Conservation (phyloP, 2,888 invertebrate species). For the Dynastes tityus region DNA sequence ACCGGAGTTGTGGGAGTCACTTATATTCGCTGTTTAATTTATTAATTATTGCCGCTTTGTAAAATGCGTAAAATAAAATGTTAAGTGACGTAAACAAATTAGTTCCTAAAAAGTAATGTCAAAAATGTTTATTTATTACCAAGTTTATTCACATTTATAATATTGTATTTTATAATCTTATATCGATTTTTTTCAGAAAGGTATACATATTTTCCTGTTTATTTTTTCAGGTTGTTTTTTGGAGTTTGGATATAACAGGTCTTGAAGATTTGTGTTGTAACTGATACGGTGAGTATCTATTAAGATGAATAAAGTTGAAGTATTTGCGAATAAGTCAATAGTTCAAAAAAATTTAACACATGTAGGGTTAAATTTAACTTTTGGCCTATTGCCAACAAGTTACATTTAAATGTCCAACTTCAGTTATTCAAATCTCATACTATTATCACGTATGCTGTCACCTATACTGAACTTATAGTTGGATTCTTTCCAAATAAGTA, state of each 20-base stretch:
- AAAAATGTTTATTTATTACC: conserved; percentile 26
- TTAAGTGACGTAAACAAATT: conserved; percentile 65
- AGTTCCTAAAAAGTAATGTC: conserved; percentile 51
- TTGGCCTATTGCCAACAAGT: conserved; percentile 61
- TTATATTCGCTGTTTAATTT: too few species aligned
- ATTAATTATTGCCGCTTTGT: neutral
- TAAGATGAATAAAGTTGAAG: conserved; percentile 29
- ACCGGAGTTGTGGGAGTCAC: too few species aligned
- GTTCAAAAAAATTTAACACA: conserved; percentile 58
- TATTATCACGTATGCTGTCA: conserved; percentile 51
- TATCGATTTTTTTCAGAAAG: conserved; percentile 10
- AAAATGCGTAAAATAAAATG: neutral
- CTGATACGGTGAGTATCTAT: conserved; percentile 62
- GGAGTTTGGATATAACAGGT: conserved; percentile 56
- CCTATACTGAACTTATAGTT: conserved; percentile 53
- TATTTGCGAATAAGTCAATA: conserved; percentile 42
- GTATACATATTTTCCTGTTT: conserved; percentile 5
- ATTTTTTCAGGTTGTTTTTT: conserved; percentile 50
- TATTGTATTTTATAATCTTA: conserved; percentile 8
- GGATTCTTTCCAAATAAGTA: conserved; percentile 48
- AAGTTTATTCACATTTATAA: conserved; percentile 8
- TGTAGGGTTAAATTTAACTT: conserved; percentile 65
- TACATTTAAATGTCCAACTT: conserved; percentile 51
- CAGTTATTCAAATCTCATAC: conserved; percentile 49
- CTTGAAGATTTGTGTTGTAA: conserved; percentile 62